Base-by-base conservation (phyloP, 2,113 vertebrate species). In the Odocoileus virginianus region DNA sequence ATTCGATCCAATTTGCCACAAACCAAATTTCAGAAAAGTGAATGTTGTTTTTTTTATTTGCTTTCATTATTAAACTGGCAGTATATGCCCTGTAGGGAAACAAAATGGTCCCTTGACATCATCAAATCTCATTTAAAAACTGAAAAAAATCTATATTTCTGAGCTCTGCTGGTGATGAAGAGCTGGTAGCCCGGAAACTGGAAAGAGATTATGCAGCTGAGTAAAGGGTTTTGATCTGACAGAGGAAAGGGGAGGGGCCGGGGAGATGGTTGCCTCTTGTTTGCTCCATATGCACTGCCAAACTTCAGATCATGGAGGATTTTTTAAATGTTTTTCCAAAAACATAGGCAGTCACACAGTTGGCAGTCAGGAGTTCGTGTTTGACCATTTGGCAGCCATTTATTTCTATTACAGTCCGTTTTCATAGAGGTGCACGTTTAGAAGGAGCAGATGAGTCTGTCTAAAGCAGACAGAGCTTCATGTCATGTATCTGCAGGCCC, bases 51-150 rank as follows among this genome's bases (percentile, higher is more conserved):
- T 97, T 64, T 87, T 79, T 2, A 67, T 58, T 89, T 90, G 74
- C 28, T 95, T 93, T 87, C 55, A 74, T 85, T 88, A 87, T 55
- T 82, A 95, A 79, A 82, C 82, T 57, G 47, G 27, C 76, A 88
- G 43, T 81, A 54, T 60, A 50, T 91, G 83, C 67, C 67, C 67
- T 64, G 27, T 30, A 89, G 78, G 54, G 40, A 61, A 94, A 79
- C 36, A 76, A 30, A 91, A 17, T 30, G 16, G 57, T 79, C 88
- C 40, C 87, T 89, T 45, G 43, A 55, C 60, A 71, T 43, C 74
- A 61, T 89, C 76, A 93, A 61, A 95, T 97, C 54, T 91, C 58
- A 83, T 54, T 96, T 85, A 25, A 88, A 79, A 94, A 85, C 57
- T 33, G 47, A 93, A 13, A 30, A 30, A 58, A 76, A 89, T 85